Conservation (phyloP, 1,140 invertebrate species). For the Atta cephalotes region DNA sequence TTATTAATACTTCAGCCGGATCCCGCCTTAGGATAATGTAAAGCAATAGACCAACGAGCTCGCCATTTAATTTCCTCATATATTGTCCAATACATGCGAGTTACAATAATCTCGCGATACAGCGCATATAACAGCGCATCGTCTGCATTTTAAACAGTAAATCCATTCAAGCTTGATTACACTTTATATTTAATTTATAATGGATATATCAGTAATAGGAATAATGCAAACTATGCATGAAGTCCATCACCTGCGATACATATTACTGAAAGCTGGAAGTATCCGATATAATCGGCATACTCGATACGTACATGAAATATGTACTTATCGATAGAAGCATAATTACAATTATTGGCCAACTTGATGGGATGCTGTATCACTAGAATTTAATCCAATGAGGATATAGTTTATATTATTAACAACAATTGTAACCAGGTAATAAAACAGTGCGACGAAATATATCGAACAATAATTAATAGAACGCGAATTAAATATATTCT, state of each 20-base stretch:
- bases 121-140: background rate
- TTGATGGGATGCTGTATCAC: conserved; percentile 16
- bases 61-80: conserved; percentile 46
- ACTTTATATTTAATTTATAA: conserved; percentile 41
- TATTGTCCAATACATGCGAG: background rate
- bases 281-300: background rate
- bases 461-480: conserved; percentile 24
- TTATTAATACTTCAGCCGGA: conserved; percentile 61
- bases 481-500: conserved; percentile 28
- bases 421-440: conserved; percentile 16
- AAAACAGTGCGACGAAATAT: background rate
- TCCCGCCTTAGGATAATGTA: conserved; percentile 28
- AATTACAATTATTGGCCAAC: conserved; percentile 46
- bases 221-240: background rate
- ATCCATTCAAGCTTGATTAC: background rate
- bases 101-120: conserved; percentile 16
- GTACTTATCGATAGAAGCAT: conserved; percentile 32
- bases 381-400: conserved; percentile 30
- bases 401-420: conserved; percentile 39
- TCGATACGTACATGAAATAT: conserved; percentile 15
- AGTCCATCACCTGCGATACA: background rate
- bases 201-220: background rate
- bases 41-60: background rate
- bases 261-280: background rate
- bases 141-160: background rate